Evolutionary conservation across 2,888 invertebrate genomes (phyloP).

Genomic region (Drosophila leonis): DNA sequence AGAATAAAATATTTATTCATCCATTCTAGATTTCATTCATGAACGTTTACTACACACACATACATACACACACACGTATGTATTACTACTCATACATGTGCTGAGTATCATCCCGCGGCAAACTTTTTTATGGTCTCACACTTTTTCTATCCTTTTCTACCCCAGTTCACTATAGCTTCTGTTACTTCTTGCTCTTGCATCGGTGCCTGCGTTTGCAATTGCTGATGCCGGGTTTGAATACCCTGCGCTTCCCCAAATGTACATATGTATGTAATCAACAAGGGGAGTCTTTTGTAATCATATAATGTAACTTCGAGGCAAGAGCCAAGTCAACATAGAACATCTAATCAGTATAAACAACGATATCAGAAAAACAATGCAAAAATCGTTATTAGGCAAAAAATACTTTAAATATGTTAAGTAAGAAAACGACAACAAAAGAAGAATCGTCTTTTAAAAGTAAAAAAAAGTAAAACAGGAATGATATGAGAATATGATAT

Average conservation of each 20-base stretch:
- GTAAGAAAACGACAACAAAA: neutral
- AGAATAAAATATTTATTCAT: conserved; percentile 79
- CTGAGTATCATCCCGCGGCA: conserved; percentile 44
- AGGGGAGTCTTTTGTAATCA: neutral
- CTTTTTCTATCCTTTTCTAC: conserved; percentile 33
- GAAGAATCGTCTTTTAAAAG: neutral
- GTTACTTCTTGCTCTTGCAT: conserved; percentile 20
- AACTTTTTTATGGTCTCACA: conserved; percentile 39
- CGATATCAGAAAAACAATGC: neutral
- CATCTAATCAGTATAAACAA: neutral
- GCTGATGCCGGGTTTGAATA: conserved; percentile 32
- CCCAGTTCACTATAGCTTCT: conserved; percentile 7
- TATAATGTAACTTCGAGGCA: neutral
- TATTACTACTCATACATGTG: conserved; percentile 45
- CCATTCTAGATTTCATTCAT: conserved; percentile 80
- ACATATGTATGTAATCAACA: neutral
- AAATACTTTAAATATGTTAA: neutral
- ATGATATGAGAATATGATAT: neutral
- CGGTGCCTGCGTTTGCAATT: conserved; percentile 28
- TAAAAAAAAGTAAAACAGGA: neutral
- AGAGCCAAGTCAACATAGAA: neutral
- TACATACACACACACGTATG: neutral
- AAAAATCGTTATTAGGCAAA: neutral
- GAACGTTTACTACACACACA: conserved; percentile 58
- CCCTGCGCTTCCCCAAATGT: neutral